phyloP scores from a whole-genome alignment of 2,113 vertebrate species.

The Castor canadensis region DNA sequence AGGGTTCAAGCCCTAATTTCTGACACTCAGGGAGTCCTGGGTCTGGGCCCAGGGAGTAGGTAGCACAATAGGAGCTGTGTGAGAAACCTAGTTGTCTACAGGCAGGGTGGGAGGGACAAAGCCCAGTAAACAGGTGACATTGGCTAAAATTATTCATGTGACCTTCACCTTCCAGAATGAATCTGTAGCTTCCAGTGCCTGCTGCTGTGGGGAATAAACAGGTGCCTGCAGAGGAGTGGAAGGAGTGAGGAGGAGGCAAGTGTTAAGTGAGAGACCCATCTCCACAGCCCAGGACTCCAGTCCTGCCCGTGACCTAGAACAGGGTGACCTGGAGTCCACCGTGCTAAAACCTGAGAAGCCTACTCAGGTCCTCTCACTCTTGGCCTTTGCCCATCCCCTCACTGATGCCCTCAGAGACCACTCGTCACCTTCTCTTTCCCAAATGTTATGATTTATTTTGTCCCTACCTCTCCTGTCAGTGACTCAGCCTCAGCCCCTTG shows the following conservation, averaged over 20 bases:
- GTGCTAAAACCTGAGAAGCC: too few species aligned
- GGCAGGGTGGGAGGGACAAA: not conserved
- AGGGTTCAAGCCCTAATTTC: too few species aligned
- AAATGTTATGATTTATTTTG: too few species aligned
- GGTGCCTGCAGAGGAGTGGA: too few species aligned
- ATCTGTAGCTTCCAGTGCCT: not conserved
- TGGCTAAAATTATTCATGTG: not conserved
- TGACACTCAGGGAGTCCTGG: not conserved
- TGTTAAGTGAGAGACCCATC: fast-evolving
- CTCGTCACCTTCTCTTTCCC: not conserved
- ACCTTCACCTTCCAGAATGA: not conserved
- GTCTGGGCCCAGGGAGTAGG: not conserved
- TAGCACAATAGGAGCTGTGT: not conserved
- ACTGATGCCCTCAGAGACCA: fast-evolving
- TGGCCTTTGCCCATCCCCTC: not conserved
- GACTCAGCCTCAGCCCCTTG: too few species aligned
- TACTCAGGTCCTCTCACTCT: not conserved
- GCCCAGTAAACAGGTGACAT: fast-evolving
- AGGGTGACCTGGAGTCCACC: not conserved
- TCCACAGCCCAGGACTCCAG: not conserved
- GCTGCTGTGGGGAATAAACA: not conserved
- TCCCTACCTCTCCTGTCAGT: too few species aligned
- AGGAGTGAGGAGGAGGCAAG: not conserved
- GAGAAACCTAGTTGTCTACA: too few species aligned
- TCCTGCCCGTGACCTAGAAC: too few species aligned